phyloP scores from a whole-genome alignment of 2,797 vertebrate species.

The Tokudaia muenninki region DNA sequence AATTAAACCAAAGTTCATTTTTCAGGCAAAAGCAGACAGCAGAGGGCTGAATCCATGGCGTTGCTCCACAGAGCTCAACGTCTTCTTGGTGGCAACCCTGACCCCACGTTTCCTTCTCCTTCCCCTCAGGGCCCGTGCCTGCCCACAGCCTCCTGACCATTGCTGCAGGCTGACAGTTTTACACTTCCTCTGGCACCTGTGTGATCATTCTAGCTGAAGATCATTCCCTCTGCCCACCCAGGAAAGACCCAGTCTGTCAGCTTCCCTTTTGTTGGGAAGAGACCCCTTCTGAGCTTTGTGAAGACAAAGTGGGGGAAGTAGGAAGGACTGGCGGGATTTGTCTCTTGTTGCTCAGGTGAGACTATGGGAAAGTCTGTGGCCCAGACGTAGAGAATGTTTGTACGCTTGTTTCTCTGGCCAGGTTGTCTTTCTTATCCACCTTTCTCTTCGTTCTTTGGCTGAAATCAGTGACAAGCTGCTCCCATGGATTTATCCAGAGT shows the following conservation, averaged over 20 bases:
- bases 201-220: slow-evolving; percentile 30
- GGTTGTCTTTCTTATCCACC: neutral
- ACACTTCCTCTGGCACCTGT: slow-evolving; percentile 38
- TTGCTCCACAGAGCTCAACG: neutral
- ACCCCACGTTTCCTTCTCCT: neutral
- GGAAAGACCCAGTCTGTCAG: neutral
- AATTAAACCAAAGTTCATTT: neutral
- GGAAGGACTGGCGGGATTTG: no score
- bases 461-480: neutral
- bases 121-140: neutral
- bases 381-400: neutral
- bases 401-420: neutral
- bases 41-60: neutral
- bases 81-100: neutral
- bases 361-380: neutral
- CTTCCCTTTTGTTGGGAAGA: neutral
- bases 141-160: slow-evolving; percentile 44
- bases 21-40: slow-evolving; percentile 13
- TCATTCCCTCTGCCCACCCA: neutral
- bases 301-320: neutral
- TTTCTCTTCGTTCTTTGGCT: neutral
- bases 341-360: neutral
- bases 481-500: neutral
- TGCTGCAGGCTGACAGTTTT: slow-evolving; percentile 38
- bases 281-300: neutral